These are phyloP conservation scores for Pammene fasciana DNA, from an alignment of 2,888 invertebrate genomes.

Conservation along the genomic window DNA sequence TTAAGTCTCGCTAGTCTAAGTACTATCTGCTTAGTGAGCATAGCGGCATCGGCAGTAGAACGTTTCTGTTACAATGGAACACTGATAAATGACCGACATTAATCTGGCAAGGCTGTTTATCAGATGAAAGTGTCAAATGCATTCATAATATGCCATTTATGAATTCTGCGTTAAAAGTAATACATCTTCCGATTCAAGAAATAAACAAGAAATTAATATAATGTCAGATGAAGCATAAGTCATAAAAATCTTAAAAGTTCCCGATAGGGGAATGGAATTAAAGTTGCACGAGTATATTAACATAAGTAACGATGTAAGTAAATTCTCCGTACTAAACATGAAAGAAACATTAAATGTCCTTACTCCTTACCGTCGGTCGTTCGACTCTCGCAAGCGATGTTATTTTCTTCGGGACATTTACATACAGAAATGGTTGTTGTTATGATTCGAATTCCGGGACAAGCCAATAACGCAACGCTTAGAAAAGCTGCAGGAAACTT, in stretches of 20 bases:
- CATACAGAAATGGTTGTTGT: slow-evolving; percentile 19
- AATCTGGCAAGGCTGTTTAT: not conserved
- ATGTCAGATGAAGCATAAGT: not conserved
- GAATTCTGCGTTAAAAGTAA: not conserved
- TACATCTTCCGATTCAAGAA: not conserved
- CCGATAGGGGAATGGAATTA: not conserved
- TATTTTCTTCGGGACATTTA: slow-evolving; percentile 14
- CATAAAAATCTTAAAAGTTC: no score
- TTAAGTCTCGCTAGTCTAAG: no score
- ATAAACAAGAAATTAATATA: not conserved
- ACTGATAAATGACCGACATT: not conserved
- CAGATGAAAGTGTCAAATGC: slow-evolving; percentile 11
- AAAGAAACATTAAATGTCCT: slow-evolving; percentile 24
- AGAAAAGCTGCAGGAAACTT: slow-evolving; percentile 6
- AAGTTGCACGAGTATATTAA: not conserved
- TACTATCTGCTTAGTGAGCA: no score
- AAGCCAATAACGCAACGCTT: slow-evolving; percentile 2
- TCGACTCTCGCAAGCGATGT: not conserved
- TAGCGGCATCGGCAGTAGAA: not conserved
- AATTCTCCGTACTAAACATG: slow-evolving; percentile 6
- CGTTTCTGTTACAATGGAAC: not conserved
- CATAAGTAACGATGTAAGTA: not conserved
- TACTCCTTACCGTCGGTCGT: not conserved
- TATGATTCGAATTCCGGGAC: slow-evolving; percentile 12
- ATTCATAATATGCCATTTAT: slow-evolving; percentile 2